phyloP scores from a whole-genome alignment of 2,797 vertebrate species.

The Morelia viridis region DNA sequence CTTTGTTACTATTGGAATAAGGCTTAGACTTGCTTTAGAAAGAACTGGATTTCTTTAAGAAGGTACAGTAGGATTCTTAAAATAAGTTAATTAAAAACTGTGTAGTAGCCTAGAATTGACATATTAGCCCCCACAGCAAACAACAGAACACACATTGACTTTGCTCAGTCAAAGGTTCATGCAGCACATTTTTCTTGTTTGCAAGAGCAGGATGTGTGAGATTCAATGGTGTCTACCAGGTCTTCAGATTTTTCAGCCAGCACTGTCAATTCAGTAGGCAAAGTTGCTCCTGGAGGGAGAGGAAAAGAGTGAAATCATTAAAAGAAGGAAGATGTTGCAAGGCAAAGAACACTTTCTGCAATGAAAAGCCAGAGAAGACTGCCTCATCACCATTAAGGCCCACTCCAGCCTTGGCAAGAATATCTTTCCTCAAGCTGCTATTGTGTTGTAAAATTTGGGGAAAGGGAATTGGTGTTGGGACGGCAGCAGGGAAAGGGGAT shows the following conservation, averaged over 20 bases:
- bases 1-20: slow-evolving; percentile 50
- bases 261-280: slow-evolving; percentile 51
- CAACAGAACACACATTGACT: slow-evolving; percentile 31
- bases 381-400: not conserved
- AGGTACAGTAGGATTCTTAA: slow-evolving; percentile 43
- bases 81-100: slow-evolving; percentile 49
- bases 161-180: slow-evolving; percentile 42
- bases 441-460: not conserved
- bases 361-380: not conserved
- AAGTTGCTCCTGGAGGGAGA: slow-evolving; percentile 55
- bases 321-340: slow-evolving; percentile 24
- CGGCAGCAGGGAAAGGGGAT: not conserved
- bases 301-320: slow-evolving; percentile 15
- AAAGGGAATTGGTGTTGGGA: not conserved
- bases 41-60: slow-evolving; percentile 23
- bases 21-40: slow-evolving; percentile 39
- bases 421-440: not conserved
- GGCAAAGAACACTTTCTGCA: not conserved
- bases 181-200: slow-evolving; percentile 32
- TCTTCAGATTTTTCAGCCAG: slow-evolving; percentile 69
- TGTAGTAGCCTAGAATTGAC: slow-evolving; percentile 34
- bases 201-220: slow-evolving; percentile 66
- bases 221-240: slow-evolving; percentile 51
- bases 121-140: slow-evolving; percentile 50
- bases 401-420: not conserved